Evolutionary conservation across 2,113 vertebrate species (phyloP).

Genomic region (Gavia stellata): DNA sequence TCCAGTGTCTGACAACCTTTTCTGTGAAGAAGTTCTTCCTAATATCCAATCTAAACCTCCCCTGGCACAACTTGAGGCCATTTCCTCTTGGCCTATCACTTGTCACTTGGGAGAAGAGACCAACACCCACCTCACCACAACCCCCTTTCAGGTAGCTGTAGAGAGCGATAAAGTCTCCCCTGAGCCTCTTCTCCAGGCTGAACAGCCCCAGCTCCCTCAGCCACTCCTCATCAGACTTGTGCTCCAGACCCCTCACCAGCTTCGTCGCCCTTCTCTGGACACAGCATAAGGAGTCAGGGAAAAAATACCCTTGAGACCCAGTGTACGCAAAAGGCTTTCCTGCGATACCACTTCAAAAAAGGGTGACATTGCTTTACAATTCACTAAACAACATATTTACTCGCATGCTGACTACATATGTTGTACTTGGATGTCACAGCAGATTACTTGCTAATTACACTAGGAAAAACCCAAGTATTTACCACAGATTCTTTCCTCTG

Average conservation of each 20-base stretch:
- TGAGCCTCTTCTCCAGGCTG: background rate
- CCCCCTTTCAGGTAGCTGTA: background rate
- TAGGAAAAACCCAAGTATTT: conserved; percentile 51
- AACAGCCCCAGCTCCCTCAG: background rate
- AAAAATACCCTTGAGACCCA: background rate
- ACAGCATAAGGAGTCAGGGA: background rate
- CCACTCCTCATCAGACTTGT: rapidly evolving
- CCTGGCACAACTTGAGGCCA: background rate
- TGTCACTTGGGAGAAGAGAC: background rate
- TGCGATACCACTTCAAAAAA: background rate
- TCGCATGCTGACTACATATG: background rate
- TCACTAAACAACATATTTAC: conserved; percentile 20
- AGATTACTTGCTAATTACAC: conserved; percentile 58
- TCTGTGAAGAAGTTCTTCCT: rapidly evolving
- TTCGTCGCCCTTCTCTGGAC: rapidly evolving
- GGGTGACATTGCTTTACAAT: background rate
- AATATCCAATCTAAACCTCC: background rate
- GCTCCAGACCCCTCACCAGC: background rate
- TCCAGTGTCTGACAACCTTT: background rate
- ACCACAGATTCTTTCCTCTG: background rate
- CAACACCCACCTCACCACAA: background rate
- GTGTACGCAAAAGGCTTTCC: background rate
- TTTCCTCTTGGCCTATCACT: background rate
- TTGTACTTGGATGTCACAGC: conserved; percentile 43
- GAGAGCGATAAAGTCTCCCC: rapidly evolving